These are phyloP conservation scores for Adelphocoris suturalis DNA, from an alignment of 2,888 invertebrate genomes.

Conservation along the genomic window DNA sequence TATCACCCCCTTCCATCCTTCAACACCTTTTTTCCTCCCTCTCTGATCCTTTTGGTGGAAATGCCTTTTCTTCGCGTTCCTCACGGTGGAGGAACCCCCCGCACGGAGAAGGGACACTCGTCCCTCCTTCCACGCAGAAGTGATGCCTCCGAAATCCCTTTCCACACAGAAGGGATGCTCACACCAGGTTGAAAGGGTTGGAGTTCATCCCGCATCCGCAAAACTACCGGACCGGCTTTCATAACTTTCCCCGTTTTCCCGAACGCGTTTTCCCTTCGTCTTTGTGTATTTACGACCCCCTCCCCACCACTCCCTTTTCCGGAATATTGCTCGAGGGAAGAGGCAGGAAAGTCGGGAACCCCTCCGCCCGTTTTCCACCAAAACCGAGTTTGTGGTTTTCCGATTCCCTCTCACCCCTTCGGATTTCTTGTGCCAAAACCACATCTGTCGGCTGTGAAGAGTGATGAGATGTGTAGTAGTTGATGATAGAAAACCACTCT, in stretches of 20 bases:
- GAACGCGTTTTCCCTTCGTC: conserved; percentile 4
- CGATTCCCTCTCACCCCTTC: conserved; percentile 4
- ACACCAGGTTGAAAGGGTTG: background rate
- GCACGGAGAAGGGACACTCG: background rate
- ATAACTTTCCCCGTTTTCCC: conserved; percentile 9
- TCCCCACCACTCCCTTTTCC: background rate
- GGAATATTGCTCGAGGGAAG: background rate
- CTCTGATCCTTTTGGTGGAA: background rate
- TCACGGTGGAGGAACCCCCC: background rate
- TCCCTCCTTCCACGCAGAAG: background rate
- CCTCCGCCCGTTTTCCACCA: background rate
- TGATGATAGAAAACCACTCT: background rate
- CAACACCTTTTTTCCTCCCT: background rate
- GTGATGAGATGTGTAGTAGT: conserved; percentile 12
- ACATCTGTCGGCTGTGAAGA: background rate
- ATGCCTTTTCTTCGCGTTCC: too few species aligned
- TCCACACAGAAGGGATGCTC: background rate
- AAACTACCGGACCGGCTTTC: conserved; percentile 35
- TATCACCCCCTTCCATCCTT: background rate
- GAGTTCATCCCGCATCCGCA: conserved; percentile 15
- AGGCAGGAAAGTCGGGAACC: background rate
- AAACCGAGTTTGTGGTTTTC: conserved; percentile 34
- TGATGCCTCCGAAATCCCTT: background rate
- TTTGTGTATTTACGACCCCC: conserved; percentile 14
- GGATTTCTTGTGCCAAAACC: conserved; percentile 38